These are phyloP conservation scores for Tiaroga cobitis DNA, from an alignment of 2,797 vertebrate genomes.

Conservation along the genomic window DNA sequence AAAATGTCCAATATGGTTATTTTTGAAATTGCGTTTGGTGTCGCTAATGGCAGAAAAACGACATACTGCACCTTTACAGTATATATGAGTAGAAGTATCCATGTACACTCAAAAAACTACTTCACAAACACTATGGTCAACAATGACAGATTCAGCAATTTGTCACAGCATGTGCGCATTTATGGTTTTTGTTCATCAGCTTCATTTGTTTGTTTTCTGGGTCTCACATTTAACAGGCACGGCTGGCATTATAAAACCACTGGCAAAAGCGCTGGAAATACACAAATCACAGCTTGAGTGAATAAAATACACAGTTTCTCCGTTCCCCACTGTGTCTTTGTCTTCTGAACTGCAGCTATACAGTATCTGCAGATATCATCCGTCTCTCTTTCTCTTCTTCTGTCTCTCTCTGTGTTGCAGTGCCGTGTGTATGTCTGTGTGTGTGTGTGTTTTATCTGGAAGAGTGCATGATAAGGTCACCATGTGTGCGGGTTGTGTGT, in stretches of 20 bases:
- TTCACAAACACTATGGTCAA: slow-evolving; percentile 15
- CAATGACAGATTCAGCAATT: slow-evolving; percentile 10
- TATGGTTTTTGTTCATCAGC: not conserved
- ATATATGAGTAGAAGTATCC: not conserved
- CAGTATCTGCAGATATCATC: not conserved
- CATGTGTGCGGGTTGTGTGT: slow-evolving; percentile 28
- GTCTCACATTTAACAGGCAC: not conserved
- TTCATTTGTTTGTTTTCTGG: slow-evolving; percentile 16
- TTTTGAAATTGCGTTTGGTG: not conserved
- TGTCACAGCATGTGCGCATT: not conserved
- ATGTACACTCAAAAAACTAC: not conserved
- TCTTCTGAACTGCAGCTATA: not conserved
- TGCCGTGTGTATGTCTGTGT: not conserved
- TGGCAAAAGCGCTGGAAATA: slow-evolving; percentile 6
- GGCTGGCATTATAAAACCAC: slow-evolving; percentile 33
- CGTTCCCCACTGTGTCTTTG: not conserved
- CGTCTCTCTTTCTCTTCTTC: not conserved
- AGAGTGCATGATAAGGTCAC: slow-evolving; percentile 26
- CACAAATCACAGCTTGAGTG: slow-evolving; percentile 7
- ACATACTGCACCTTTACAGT: not conserved
- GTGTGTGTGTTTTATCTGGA: slow-evolving; percentile 4
- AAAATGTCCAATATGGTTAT: not conserved
- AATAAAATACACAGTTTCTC: not conserved
- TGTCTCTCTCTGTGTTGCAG: not conserved
- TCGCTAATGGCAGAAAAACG: not conserved